phyloP scores from a whole-genome alignment of 2,113 vertebrate genomes.

The Stigmatopora argus region DNA sequence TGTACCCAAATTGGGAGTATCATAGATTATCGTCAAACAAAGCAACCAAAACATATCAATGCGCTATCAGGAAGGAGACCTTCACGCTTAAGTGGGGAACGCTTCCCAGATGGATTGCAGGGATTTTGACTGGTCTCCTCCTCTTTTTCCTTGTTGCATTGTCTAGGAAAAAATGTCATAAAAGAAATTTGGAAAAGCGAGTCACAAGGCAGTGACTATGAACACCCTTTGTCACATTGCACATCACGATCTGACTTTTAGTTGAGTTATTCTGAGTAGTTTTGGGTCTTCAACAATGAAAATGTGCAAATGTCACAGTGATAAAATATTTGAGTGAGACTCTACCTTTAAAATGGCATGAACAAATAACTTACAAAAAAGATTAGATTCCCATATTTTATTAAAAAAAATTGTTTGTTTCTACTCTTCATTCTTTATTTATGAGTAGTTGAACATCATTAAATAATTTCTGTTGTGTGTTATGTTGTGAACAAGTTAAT shows the following conservation, averaged over 20 bases:
- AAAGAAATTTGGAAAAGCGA: slow-evolving; percentile 9
- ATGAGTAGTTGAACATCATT: no score
- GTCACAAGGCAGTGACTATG: slow-evolving; percentile 26
- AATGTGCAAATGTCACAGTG: background rate
- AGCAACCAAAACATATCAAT: slow-evolving; percentile 21
- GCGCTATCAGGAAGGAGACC: slow-evolving; percentile 15
- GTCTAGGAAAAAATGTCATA: background rate
- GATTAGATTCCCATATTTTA: background rate
- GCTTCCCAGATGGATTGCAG: background rate
- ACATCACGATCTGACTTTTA: background rate
- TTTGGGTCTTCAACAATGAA: background rate
- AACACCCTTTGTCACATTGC: slow-evolving; percentile 4
- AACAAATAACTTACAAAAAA: no score
- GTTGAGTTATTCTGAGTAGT: slow-evolving; percentile 2
- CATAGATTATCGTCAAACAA: slow-evolving; percentile 30
- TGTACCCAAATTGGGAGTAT: slow-evolving; percentile 13
- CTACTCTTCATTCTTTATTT: no score
- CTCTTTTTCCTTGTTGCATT: slow-evolving; percentile 6
- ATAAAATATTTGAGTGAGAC: no score
- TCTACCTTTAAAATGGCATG: no score
- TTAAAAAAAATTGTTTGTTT: no score
- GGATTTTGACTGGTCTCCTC: background rate
- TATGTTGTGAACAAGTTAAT: no score
- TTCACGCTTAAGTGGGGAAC: background rate
- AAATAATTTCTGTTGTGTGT: no score